Base-by-base conservation (phyloP, 2,113 vertebrate genomes). In the Nerophis ophidion region DNA sequence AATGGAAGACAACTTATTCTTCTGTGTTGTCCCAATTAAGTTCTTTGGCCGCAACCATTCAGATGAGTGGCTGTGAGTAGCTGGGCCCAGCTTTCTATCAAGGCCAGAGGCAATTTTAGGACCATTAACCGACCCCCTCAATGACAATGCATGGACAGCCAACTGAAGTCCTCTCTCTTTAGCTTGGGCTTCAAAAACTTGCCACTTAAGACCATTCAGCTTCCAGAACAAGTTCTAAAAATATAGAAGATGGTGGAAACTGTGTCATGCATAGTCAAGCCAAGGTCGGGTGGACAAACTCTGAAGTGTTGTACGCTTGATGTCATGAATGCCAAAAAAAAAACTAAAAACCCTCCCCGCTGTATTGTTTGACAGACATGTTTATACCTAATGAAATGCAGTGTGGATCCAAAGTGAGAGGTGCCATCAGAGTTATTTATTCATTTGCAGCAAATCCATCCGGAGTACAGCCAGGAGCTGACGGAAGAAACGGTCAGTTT, bases 371-470 rank as follows among this genome's bases (percentile, higher is more conserved):
- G 87, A 87, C 84, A 83, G 82, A 84, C 81, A 66, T 84, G 83
- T 86, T 86, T 86, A 81, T 77, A 75, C 78, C 81, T 81, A 71
- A 82, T 71, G 74, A 83, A 82, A 81, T 58, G 66, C 70, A 57
- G 73, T 56, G 71, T 48, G 75, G 75, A 83, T 77, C 76, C 66
- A 80, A 69, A 81, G 74, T 71, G 72, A 83, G 70, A 61, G 79
- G 63, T 79, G 75, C 68, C 83, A 81, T 77, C 61, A 46, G 68
- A 74, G 69, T 84, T 86, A 84, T 83, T 87, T 82, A 84, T 83
- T 83, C 79, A 77, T 85, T 72, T 63, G 61, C 59, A 63, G 69
- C 71, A 80, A 72, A 80, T 81, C 81, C 75, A 74, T 77, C 61
- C 74, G 74, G 69, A 83, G 72, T 65, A 67, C 82, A 79, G 81